Evolutionary conservation across 2,797 vertebrate species (phyloP).

Genomic region (Sciurus vulgaris): DNA sequence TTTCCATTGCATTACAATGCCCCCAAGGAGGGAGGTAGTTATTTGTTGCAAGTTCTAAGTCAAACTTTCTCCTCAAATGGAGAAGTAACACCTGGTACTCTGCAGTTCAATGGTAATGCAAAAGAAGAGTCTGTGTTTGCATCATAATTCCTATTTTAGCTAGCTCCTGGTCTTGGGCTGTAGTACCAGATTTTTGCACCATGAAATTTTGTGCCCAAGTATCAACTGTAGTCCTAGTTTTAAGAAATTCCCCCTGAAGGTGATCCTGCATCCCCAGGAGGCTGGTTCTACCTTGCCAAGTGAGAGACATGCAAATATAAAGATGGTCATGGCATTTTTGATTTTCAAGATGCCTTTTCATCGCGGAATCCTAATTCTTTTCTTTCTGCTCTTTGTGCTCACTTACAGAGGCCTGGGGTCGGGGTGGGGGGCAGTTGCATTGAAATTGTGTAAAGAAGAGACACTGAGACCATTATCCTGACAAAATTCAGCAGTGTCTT

Average conservation of each 20-base stretch:
- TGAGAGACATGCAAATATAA: not conserved
- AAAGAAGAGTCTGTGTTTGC: not conserved
- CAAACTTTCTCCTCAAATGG: not conserved
- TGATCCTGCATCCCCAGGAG: not conserved
- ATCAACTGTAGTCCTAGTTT: not conserved
- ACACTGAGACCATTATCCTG: not conserved
- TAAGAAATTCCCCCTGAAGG: not conserved
- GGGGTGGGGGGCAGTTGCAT: no score
- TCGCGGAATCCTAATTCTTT: not conserved
- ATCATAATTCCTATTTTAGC: not conserved
- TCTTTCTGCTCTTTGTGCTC: not conserved
- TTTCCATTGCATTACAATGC: not conserved
- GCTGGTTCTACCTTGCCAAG: not conserved
- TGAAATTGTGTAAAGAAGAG: not conserved
- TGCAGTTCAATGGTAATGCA: not conserved
- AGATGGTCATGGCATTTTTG: not conserved
- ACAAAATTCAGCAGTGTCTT: not conserved
- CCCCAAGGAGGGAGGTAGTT: not conserved
- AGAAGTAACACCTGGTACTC: not conserved
- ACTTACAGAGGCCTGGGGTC: no score
- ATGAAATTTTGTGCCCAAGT: not conserved
- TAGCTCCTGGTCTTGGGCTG: not conserved
- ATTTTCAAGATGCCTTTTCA: not conserved
- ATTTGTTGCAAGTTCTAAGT: not conserved
- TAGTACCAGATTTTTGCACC: not conserved